Base-by-base conservation (phyloP, 2,113 vertebrate genomes). In the Cottus gobio region DNA sequence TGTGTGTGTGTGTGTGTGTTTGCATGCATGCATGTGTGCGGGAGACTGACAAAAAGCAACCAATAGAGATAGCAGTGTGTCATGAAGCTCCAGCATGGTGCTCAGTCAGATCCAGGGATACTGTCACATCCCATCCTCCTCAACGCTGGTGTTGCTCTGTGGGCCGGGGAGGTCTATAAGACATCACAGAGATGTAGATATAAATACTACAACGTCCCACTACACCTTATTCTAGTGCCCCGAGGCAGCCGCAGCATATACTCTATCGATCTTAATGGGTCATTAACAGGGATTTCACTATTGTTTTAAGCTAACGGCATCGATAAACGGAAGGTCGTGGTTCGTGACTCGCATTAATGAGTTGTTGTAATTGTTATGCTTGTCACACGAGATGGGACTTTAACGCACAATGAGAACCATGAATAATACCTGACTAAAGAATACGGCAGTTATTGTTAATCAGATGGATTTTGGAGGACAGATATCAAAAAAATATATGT, bases 101-200 rank as follows among this genome's bases (percentile, higher is more conserved):
- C 81, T 78, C 89, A 70, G 88, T 87, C 87, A 84, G 79, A 90
- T 90, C 79, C 54, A 80, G 83, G 78, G 82, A 87, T 77, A 62
- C 87, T 92, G 91, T 92, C 90, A 90, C 86, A 85, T 92, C 81
- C 66, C 31, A 69, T 90, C 63, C 68, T 63, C 76, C 64, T 91
- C 88, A 90, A 37, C 76, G 54, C 26, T 18, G 61, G 50, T 79
- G 58, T 79, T 73, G 69, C 85, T 85, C 81, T 61, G 83, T 65
- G 66, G 80, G 56, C 75, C 58, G 66, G 56, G 1, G 1, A 79
- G 60, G 56, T 83, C 74, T 57, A 58, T 10, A 50, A 77, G 64
- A 69, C 74, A 82, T 77, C 39, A 28, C 24, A 57, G 80, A 74
- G 71, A 85, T 85, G 70, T 79, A 85, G 64, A 87, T 85, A 75